A percentile compares a stretch with the other conserved stretches of the same genome.
Conservation (phyloP, 2,888 invertebrate genomes). For the Ornithoptera priamus region DNA sequence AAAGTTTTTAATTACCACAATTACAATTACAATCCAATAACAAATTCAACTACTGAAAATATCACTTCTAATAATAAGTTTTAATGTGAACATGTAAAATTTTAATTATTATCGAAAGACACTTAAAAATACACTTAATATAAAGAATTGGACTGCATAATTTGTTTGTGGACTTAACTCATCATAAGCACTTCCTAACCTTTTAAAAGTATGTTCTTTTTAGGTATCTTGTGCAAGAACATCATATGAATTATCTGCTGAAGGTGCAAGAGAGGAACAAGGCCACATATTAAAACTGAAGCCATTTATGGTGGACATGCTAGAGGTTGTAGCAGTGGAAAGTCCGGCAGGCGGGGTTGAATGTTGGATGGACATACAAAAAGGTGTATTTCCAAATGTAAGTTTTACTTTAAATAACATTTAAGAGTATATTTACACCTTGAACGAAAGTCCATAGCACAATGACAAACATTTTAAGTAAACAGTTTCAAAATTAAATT, state of each 20-base stretch:
- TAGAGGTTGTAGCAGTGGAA: slow-evolving; percentile 84
- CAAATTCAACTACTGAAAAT: no score
- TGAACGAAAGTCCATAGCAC: no score
- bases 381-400: slow-evolving; percentile 85
- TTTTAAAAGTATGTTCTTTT: slow-evolving; percentile 27
- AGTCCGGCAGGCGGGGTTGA: slow-evolving; percentile 83
- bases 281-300: slow-evolving; percentile 72
- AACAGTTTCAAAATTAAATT: no score
- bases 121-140: background rate
- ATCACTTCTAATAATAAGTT: background rate
- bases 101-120: background rate
- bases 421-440: no score
- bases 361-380: slow-evolving; percentile 89
- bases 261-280: slow-evolving; percentile 45
- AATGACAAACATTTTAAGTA: no score
- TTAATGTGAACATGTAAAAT: background rate
- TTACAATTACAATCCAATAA: no score
- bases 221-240: slow-evolving; percentile 71
- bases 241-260: slow-evolving; percentile 61
- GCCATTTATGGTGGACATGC: slow-evolving; percentile 85
- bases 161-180: background rate
- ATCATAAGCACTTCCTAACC: background rate
- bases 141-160: background rate
- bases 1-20: no score
- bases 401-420: slow-evolving; percentile 38